These are phyloP conservation scores for Kryptolebias marmoratus DNA, from an alignment of 2,113 vertebrate genomes.

Conservation along the genomic window DNA sequence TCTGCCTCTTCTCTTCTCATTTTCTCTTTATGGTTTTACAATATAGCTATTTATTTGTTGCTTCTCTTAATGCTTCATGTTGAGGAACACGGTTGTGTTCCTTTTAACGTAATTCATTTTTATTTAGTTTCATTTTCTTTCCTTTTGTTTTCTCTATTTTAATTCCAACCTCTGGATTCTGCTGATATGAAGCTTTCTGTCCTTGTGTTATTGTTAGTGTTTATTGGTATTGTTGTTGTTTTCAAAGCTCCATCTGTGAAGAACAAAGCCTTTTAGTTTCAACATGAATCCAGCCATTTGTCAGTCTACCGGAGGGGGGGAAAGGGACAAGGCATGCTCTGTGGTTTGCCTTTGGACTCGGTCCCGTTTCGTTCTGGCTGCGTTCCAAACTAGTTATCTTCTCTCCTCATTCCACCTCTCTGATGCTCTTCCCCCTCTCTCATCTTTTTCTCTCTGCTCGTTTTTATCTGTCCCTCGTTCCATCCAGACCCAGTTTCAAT, in stretches of 20 bases:
- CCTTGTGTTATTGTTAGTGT: conserved; percentile 72
- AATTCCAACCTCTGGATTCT: conserved; percentile 75
- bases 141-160: conserved; percentile 66
- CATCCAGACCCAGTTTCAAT: conserved; percentile 49
- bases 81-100: conserved; percentile 14
- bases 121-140: conserved; percentile 66
- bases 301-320: conserved; percentile 61
- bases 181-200: conserved; percentile 71
- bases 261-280: conserved; percentile 80
- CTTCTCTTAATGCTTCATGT: conserved; percentile 33
- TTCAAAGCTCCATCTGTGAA: conserved; percentile 76
- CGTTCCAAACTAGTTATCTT: conserved; percentile 72
- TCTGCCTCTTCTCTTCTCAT: conserved; percentile 1
- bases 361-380: conserved; percentile 65
- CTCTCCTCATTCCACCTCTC: conserved; percentile 55
- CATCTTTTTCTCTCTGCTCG: conserved; percentile 68
- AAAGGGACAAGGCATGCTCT: conserved; percentile 69
- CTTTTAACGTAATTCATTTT: conserved; percentile 41
- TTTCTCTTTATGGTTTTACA: conserved; percentile 23
- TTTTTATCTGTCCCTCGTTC: conserved; percentile 51
- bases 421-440: conserved; percentile 62
- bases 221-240: conserved; percentile 79
- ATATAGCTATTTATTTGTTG: conserved; percentile 35
- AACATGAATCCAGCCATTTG: conserved; percentile 77
- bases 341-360: conserved; percentile 70